phyloP scores from a whole-genome alignment of 2,888 invertebrate species.

The Molorchus minor region DNA sequence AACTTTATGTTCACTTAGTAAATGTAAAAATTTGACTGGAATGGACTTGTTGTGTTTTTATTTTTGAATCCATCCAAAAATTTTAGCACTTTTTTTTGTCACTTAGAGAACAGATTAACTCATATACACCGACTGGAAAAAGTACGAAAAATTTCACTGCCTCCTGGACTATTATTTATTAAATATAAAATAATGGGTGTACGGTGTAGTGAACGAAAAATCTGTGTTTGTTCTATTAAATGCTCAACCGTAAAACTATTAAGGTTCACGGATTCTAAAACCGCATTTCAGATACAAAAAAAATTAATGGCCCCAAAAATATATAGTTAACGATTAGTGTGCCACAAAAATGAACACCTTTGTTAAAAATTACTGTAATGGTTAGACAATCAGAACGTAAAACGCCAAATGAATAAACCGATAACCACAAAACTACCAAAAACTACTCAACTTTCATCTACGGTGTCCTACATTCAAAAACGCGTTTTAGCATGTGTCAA shows the following conservation, averaged over 20 bases:
- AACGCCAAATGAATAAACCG: conserved; percentile 41
- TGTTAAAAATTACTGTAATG: conserved; percentile 31
- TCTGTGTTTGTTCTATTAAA: no score
- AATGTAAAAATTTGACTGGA: no score
- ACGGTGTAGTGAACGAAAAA: no score
- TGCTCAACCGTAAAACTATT: neutral
- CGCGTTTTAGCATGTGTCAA: conserved; percentile 41
- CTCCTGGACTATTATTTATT: no score
- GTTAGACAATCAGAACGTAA: conserved; percentile 52
- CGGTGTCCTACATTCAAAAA: conserved; percentile 49
- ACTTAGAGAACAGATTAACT: no score
- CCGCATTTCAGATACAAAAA: conserved; percentile 8
- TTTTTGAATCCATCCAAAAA: no score
- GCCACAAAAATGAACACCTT: conserved; percentile 23
- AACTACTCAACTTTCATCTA: conserved; percentile 51
- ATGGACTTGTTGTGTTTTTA: no score
- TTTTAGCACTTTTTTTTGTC: no score
- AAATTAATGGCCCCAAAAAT: conserved; percentile 3
- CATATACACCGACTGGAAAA: no score
- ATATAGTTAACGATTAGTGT: conserved; percentile 11
- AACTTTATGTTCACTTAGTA: no score
- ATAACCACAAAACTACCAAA: conserved; percentile 48
- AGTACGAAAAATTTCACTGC: no score
- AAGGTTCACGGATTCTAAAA: neutral
- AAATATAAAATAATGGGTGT: no score